phyloP scores from a whole-genome alignment of 2,888 invertebrate genomes.

The Lingula anatina region DNA sequence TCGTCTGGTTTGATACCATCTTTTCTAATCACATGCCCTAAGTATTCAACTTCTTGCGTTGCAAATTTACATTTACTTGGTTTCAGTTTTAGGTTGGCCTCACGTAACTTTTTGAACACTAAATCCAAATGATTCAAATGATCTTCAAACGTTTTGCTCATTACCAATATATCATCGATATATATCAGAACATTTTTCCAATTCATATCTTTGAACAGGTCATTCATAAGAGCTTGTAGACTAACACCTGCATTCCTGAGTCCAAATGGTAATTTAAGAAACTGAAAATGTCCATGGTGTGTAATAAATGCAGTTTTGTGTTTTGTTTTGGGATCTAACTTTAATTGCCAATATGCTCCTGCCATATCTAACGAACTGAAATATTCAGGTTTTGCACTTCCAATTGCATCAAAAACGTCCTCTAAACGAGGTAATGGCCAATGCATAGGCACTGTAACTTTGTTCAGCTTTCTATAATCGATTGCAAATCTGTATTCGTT shows the following conservation, averaged over 20 bases:
- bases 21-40: slow-evolving; percentile 8
- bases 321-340: background rate
- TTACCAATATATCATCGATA: slow-evolving; percentile 10
- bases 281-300: slow-evolving; percentile 2
- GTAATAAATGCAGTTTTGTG: slow-evolving; percentile 7
- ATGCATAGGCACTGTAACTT: background rate
- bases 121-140: slow-evolving; percentile 6
- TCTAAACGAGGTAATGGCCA: slow-evolving; percentile 1
- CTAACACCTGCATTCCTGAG: slow-evolving; percentile 2
- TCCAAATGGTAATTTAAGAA: slow-evolving; percentile 5
- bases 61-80: slow-evolving; percentile 9
- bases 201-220: slow-evolving; percentile 4
- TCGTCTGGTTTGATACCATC: slow-evolving; percentile 5
- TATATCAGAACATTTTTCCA: slow-evolving; percentile 7
- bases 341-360: slow-evolving; percentile 3
- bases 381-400: background rate
- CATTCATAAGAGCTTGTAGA: slow-evolving; percentile 5
- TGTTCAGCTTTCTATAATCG: background rate
- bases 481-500: too few relatives aligned
- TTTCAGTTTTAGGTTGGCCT: slow-evolving; percentile 6
- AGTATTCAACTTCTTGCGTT: slow-evolving; percentile 2
- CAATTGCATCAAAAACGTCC: slow-evolving; percentile 3
- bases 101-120: slow-evolving; percentile 2
- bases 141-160: background rate
- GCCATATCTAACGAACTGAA: background rate